A percentile compares a stretch with the other conserved stretches of the same genome.
These are phyloP conservation scores for Palythoa grandiflora DNA, from an alignment of 92 coral and sea anemone genomes.

Conservation along the genomic window DNA sequence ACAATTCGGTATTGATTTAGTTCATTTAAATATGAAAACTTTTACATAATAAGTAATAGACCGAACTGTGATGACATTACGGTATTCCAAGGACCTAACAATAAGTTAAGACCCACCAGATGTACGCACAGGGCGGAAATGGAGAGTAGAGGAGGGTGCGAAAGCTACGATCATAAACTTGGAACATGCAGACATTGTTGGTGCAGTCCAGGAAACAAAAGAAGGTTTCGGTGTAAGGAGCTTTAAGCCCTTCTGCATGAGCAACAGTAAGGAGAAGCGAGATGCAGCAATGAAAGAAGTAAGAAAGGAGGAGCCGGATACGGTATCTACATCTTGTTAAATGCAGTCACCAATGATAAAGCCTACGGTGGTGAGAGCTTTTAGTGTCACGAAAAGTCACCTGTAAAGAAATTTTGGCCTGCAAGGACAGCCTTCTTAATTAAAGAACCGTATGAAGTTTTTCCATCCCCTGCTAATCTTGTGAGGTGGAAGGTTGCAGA, in stretches of 20 bases:
- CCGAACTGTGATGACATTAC: neutral
- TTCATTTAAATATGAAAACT: too few relatives aligned
- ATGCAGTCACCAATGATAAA: neutral
- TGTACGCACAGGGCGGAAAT: slow-evolving; percentile 13
- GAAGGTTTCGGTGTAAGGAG: neutral
- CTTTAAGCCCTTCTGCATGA: too few relatives aligned
- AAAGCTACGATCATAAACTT: slow-evolving; percentile 16
- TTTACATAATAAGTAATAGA: too few relatives aligned
- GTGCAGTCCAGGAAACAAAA: neutral
- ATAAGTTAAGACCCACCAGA: neutral
- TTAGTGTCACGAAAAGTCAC: slow-evolving; percentile 27
- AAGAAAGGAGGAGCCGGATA: slow-evolving; percentile 6
- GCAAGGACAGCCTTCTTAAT: neutral
- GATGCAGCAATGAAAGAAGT: slow-evolving; percentile 32
- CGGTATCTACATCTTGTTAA: slow-evolving; percentile 29
- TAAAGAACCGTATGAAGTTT: slow-evolving; percentile 15
- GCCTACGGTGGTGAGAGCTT: slow-evolving; percentile 14
- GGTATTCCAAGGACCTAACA: slow-evolving; percentile 36
- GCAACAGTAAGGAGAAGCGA: neutral
- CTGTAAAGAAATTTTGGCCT: slow-evolving; percentile 42
- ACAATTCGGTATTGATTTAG: too few relatives aligned
- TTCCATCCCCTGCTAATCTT: slow-evolving; percentile 37
- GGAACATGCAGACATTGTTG: slow-evolving; percentile 20
- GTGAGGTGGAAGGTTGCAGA: slow-evolving; percentile 41
- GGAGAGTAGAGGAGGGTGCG: slow-evolving; percentile 7